phyloP scores from a whole-genome alignment of 2,797 vertebrate species.

The Distichodus sexfasciatus region DNA sequence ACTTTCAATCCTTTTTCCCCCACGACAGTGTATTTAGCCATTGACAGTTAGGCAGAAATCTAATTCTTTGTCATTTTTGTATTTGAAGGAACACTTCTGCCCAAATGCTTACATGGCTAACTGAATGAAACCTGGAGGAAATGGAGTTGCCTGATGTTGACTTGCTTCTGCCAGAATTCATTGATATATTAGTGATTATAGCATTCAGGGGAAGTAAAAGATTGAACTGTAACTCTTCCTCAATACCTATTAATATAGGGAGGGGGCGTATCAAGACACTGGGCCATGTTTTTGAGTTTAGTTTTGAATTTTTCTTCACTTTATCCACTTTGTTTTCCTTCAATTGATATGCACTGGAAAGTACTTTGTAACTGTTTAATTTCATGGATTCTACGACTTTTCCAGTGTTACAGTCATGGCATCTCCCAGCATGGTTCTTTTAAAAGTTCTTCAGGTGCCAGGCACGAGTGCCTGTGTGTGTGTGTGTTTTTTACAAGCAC shows the following conservation, averaged over 20 bases:
- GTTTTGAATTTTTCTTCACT: conserved; percentile 44
- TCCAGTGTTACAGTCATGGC: conserved; percentile 66
- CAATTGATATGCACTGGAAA: conserved; percentile 83
- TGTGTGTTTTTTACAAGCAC: conserved; percentile 66
- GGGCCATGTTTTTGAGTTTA: conserved; percentile 33
- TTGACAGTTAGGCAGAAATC: too few relatives aligned
- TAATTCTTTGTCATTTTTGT: not conserved
- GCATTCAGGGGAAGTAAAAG: not conserved
- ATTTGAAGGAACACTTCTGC: not conserved
- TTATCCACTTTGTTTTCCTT: conserved; percentile 63
- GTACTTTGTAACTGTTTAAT: conserved; percentile 72
- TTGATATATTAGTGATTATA: not conserved
- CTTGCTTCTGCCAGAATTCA: not conserved
- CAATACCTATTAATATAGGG: not conserved
- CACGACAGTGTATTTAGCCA: too few relatives aligned
- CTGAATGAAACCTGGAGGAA: not conserved
- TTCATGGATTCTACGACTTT: conserved; percentile 60
- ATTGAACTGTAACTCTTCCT: not conserved
- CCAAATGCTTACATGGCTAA: not conserved
- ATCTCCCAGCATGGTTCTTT: conserved; percentile 65
- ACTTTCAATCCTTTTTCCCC: too few relatives aligned
- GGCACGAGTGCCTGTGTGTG: conserved; percentile 57
- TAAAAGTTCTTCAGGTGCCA: conserved; percentile 47
- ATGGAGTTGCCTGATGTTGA: not conserved
- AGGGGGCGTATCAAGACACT: conserved; percentile 31